A percentile compares a stretch with the other conserved stretches of the same genome.
phyloP scores from a whole-genome alignment of 2,888 invertebrate species.

The Temnothorax rugatulus region DNA sequence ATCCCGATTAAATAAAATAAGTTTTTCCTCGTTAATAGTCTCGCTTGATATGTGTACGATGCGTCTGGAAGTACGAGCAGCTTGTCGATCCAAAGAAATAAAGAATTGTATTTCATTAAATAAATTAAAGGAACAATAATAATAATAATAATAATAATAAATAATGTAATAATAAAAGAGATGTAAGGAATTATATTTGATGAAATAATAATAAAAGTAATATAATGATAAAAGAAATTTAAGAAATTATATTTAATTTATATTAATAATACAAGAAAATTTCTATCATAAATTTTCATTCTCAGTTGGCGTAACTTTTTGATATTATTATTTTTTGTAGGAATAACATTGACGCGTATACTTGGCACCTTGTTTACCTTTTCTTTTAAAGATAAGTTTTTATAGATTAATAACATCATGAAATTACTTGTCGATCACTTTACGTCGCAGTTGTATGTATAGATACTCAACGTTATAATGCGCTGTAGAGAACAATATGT shows the following conservation, averaged over 20 bases:
- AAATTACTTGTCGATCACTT: no score
- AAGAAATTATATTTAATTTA: not conserved
- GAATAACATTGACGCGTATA: no score
- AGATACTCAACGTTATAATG: no score
- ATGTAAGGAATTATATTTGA: not conserved
- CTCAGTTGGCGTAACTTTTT: no score
- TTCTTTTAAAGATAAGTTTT: no score
- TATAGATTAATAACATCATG: no score
- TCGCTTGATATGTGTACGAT: not conserved
- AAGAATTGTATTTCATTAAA: conserved; percentile 10
- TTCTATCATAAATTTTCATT: no score
- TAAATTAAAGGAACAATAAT: not conserved
- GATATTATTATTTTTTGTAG: no score
- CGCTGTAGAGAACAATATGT: not conserved
- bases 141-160: not conserved
- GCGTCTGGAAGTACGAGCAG: not conserved
- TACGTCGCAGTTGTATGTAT: no score
- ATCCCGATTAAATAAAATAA: not conserved
- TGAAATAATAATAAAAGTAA: not conserved
- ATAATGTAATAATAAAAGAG: not conserved
- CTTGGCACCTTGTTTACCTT: no score
- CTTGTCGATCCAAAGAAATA: not conserved
- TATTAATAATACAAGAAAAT: no score
- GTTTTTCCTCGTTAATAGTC: not conserved
- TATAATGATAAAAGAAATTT: no score